phyloP scores from a whole-genome alignment of 1,140 invertebrate species.

The Diachasma alloeum region DNA sequence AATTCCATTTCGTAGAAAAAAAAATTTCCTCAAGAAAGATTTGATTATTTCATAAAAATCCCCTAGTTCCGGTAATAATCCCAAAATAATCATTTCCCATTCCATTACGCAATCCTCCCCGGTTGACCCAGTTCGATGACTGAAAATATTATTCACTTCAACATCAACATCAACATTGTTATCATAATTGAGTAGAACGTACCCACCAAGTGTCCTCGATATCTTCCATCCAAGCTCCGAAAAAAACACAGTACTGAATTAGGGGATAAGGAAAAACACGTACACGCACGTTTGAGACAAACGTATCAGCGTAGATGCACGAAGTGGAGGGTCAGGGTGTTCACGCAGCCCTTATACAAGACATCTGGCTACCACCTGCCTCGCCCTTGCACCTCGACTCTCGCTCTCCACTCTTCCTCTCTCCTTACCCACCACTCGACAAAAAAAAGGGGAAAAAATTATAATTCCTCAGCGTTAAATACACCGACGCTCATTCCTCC shows the following conservation, averaged over 20 bases:
- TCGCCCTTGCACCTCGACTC: conserved; percentile 36
- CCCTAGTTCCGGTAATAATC: too few species aligned
- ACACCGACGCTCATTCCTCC: conserved; percentile 15
- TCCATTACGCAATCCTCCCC: too few species aligned
- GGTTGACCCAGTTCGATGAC: too few species aligned
- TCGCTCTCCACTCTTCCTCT: conserved; percentile 29
- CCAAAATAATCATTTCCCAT: too few species aligned
- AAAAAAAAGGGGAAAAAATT: conserved; percentile 37
- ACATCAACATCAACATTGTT: too few species aligned
- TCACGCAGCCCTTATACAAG: conserved; percentile 48
- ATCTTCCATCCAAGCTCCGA: too few species aligned
- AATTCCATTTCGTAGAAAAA: too few species aligned
- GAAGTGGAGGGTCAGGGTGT: conserved; percentile 46
- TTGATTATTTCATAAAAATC: too few species aligned
- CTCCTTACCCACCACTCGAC: conserved; percentile 33
- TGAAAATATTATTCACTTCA: too few species aligned
- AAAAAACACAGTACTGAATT: not conserved
- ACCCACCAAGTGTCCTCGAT: too few species aligned
- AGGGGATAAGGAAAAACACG: not conserved
- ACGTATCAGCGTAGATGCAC: conserved; percentile 24
- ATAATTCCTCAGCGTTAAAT: conserved; percentile 40
- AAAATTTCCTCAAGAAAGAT: too few species aligned
- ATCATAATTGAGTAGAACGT: too few species aligned
- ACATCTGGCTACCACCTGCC: conserved; percentile 66
- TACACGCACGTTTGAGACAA: conserved; percentile 23